These are phyloP conservation scores for Griposia aprilina DNA, from an alignment of 2,888 invertebrate species.

Conservation along the genomic window DNA sequence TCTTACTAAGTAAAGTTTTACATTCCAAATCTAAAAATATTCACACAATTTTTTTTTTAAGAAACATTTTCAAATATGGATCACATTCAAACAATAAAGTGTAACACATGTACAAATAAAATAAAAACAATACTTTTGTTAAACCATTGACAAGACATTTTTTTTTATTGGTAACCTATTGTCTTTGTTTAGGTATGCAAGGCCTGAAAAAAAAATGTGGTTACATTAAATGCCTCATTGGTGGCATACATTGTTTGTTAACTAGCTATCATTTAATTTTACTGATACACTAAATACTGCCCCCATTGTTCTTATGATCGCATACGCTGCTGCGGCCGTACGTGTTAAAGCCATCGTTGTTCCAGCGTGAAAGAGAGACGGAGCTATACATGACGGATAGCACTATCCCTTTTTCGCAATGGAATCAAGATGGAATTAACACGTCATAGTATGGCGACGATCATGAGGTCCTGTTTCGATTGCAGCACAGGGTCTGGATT, in stretches of 20 bases:
- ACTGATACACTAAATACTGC: background rate
- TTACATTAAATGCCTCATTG: conserved; percentile 33
- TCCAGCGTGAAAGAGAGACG: too few relatives aligned
- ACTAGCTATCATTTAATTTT: conserved; percentile 4
- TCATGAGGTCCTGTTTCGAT: too few relatives aligned
- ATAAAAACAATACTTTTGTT: conserved; percentile 35
- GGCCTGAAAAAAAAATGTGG: conserved; percentile 21
- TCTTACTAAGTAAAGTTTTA: background rate
- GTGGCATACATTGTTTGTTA: conserved; percentile 29
- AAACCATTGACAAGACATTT: conserved; percentile 16
- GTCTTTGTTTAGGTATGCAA: conserved; percentile 29
- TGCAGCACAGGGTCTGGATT: too few relatives aligned
- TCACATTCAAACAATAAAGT: conserved; percentile 18
- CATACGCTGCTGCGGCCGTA: too few relatives aligned
- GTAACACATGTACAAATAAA: conserved; percentile 27
- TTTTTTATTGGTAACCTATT: conserved; percentile 44
- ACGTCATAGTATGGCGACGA: too few relatives aligned
- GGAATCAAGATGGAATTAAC: too few relatives aligned
- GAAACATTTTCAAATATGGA: background rate
- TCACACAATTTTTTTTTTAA: too few relatives aligned
- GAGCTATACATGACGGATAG: too few relatives aligned
- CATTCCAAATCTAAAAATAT: background rate
- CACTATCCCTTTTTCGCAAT: too few relatives aligned
- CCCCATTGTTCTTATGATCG: too few relatives aligned
- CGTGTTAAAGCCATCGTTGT: too few relatives aligned